These are phyloP conservation scores for Drosophila auraria DNA, from an alignment of 1,140 invertebrate genomes.

Conservation along the genomic window DNA sequence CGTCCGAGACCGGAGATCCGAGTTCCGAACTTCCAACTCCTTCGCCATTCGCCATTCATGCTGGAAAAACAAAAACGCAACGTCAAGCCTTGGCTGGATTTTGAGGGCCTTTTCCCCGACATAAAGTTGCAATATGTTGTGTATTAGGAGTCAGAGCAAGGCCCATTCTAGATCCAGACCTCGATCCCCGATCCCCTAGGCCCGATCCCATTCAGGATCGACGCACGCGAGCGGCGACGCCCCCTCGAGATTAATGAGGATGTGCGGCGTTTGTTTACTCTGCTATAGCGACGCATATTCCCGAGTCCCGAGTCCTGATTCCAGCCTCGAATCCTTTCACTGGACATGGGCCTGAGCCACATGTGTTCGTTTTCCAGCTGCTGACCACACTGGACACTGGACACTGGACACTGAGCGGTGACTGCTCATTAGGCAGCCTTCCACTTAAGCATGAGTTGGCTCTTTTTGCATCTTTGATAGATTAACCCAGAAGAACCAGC, in stretches of 20 bases:
- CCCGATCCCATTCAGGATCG: constrained; percentile 23
- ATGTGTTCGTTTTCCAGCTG: constrained; percentile 67
- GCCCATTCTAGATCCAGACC: constrained; percentile 12
- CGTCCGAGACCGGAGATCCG: constrained; percentile 7
- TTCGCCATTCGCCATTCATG: constrained; percentile 33
- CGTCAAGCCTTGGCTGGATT: constrained; percentile 26
- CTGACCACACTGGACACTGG: constrained; percentile 72
- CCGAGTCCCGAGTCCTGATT: constrained; percentile 14
- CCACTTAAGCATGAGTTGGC: constrained; percentile 76
- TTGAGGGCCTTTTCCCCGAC: constrained; percentile 47
- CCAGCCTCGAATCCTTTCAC: constrained; percentile 62
- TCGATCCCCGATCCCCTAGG: not conserved
- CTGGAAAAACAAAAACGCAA: constrained; percentile 55
- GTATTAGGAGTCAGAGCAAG: constrained; percentile 57
- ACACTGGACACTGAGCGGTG: constrained; percentile 21
- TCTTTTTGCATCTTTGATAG: constrained; percentile 63
- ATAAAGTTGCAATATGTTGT: constrained; percentile 81
- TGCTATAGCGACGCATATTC: constrained; percentile 21
- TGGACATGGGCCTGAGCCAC: constrained; percentile 42
- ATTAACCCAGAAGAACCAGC: constrained; percentile 32
- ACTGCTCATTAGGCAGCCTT: constrained; percentile 70
- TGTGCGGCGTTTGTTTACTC: constrained; percentile 69
- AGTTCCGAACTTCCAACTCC: constrained; percentile 13
- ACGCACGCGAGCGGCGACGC: constrained; percentile 54
- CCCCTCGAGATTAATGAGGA: constrained; percentile 81